Base-by-base conservation (phyloP, 2,113 vertebrate species). In the Dryoscopus gambensis region DNA sequence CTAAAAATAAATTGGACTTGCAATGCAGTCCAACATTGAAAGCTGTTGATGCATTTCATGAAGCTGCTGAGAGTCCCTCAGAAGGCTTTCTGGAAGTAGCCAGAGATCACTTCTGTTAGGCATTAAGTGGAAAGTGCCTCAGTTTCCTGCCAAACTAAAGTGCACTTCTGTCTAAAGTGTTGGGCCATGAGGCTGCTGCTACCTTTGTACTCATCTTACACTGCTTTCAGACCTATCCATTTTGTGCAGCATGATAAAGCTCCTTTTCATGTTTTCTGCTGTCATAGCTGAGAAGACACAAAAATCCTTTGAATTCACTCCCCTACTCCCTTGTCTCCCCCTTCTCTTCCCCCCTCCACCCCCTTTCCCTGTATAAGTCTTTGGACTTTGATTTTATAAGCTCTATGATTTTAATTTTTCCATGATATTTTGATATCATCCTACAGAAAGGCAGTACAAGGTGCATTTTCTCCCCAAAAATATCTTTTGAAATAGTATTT, bases 1-100 rank as follows among this genome's bases (percentile, higher is more conserved):
- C 85, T 96, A 86, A 96, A 95, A 93, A 96, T 95, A 93, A 79
- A 68, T 24, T 35, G 4, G 50, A 59, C 31, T 93, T 74, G 37
- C 30, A 85, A 35, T 50, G 46, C n/a, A 90, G 65, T 47, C 39
- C 64, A 75, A 21, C 73, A 46, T 0, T 65, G 80, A 93, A 87
- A 80, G 85, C 64, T 89, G 63, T 31, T 55, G 50, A 49, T 62
- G 21, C 33, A 28, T 87, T 86, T 87, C 35, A 62, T 80, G 49
- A 60, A 92, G 57, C 8, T 53, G 69, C 60, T 79, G 60, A 85
- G 39, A 80, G 71, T 57, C 40, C 47, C 68, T 79, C 49, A 59
- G 89, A 84, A 79, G 23, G 13, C 53, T 77, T 94, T 67, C 24
- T 64, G 87, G 18, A 79, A 40, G 28, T 25, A 84, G 30, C 11